Evolutionary conservation across 2,888 invertebrate species (phyloP), one percentile per base, ranked within the genome.

Genomic region (Rotaria socialis): DNA sequence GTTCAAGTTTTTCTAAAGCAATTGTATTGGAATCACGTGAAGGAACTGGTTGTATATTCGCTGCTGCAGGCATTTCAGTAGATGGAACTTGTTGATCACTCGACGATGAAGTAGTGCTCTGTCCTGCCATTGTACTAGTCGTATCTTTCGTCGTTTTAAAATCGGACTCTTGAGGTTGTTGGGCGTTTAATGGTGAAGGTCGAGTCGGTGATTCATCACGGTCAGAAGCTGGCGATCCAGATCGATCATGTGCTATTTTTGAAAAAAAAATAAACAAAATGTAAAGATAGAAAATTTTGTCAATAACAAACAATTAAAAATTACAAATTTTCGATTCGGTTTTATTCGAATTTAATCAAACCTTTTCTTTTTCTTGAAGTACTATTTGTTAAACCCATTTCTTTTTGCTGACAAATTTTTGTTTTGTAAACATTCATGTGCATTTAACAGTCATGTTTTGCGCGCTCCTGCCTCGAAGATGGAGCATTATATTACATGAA

Each of bases 1-100:
- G 43, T 22, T 80, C 80, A n/a, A 80, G 47, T 47, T 80, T 80
- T 80, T 80, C 80, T 80, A 80, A 80, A n/a, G 80, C 80, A 14
- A 80, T 80, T n/a, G 22, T 11, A 80, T 80, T 80, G 41, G 80
- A 19, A 80, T 80, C 80, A 47, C 80, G 80, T 47, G n/a, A 0
- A 5, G 43, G 80, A 41, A 8, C 14, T 52, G 52, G 16, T 16
- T 11, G 14, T 16, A 52, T 0, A 52, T 52, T 52, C 3, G 16
- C 16, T 52, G 2, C 11, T 14, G 16, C 52, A 16, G 52, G 7
- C 2, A 10, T 41, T 8, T 80, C 75, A n/a, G 47, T 47, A 4
- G 80, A 24, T 22, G 80, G 80, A 10, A 80, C 80, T n/a, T 80
- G 80, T 80, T 80, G 80, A 80, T 80, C 80, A 47, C 24, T 43